Evolutionary conservation across 2,888 invertebrate genomes (phyloP), one percentile per base, ranked within the genome.

Genomic region (Nomada ferruginata): DNA sequence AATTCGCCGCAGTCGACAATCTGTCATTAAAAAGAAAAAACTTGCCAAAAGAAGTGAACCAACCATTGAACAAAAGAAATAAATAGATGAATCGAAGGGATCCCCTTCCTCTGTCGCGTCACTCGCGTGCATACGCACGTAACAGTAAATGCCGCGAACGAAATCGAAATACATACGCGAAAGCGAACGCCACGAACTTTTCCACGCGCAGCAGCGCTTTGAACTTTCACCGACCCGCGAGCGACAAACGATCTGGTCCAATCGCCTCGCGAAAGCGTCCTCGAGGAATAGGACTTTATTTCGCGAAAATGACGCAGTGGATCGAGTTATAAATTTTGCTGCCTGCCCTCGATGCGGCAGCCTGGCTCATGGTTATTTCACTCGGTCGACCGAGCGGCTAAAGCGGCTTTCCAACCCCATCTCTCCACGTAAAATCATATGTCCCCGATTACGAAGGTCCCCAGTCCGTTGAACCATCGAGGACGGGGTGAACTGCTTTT

Each of bases 381-480:
- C 74, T 66, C 50, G 70, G 69, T 11, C 68, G 71, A 57, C 57
- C 50, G 68, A 42, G 15, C 63, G 65, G 66, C 55, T 66, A 66
- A 60, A 55, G 44, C 75, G 61, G 44, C 77, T 80, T 78, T 83
- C 53, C 83, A 76, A 81, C 84, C 83, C 83, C 83, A 63, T 75
- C 72, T 52, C 55, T n/a, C 75, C 42, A 50, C 66, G 77, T 71
- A 55, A 78, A 83, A 83, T 84, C 78, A 75, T 76, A 83, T 69
- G 84, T 79, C 88, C 91, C 88, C 89, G 90, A 89, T 91, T 87
- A 86, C 82, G 91, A 92, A 93, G 92, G 93, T 90, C 91, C 87
- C 83, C 77, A 85, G 92, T 90, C 85, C 92, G 91, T 91, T 91
- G 92, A 92, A 92, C 92, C 89, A 82, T 87, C 91, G 91, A 90